Conservation (phyloP, 2,888 invertebrate genomes). For the Mesorhabditis sp. region DNA sequence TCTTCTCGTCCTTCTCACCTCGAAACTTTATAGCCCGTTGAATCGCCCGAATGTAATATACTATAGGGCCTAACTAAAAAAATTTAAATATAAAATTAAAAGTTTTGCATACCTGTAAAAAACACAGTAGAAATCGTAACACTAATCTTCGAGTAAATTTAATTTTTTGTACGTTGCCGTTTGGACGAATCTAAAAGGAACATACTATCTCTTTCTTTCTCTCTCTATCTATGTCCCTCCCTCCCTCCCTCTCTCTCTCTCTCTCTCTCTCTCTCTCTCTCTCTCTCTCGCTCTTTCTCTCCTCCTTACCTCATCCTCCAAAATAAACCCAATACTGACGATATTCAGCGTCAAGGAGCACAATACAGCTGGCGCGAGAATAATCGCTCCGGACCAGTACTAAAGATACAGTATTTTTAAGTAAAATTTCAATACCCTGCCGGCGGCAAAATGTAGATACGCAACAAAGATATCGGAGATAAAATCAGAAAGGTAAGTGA, state of each 20-base stretch:
- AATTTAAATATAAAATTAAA: too few relatives aligned
- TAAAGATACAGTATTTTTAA: not conserved
- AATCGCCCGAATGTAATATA: not conserved
- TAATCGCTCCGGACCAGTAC: not conserved
- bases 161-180: too few relatives aligned
- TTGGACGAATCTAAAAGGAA: too few relatives aligned
- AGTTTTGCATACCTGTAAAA: too few relatives aligned
- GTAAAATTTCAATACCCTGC: conserved; percentile 20
- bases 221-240: too few relatives aligned
- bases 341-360: not conserved
- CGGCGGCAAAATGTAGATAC: conserved; percentile 24
- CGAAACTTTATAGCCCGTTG: not conserved
- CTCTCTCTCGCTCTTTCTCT: too few relatives aligned
- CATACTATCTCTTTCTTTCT: too few relatives aligned
- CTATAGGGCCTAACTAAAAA: not conserved
- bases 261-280: too few relatives aligned
- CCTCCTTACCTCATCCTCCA: not conserved
- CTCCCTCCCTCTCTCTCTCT: too few relatives aligned
- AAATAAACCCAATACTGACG: not conserved
- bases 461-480: conserved; percentile 31
- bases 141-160: too few relatives aligned
- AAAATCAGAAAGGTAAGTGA: conserved; percentile 40
- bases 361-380: not conserved
- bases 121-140: too few relatives aligned
- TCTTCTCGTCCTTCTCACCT: not conserved